Conservation (phyloP, 1,140 invertebrate genomes). For the Lutraria rhynchaena region DNA sequence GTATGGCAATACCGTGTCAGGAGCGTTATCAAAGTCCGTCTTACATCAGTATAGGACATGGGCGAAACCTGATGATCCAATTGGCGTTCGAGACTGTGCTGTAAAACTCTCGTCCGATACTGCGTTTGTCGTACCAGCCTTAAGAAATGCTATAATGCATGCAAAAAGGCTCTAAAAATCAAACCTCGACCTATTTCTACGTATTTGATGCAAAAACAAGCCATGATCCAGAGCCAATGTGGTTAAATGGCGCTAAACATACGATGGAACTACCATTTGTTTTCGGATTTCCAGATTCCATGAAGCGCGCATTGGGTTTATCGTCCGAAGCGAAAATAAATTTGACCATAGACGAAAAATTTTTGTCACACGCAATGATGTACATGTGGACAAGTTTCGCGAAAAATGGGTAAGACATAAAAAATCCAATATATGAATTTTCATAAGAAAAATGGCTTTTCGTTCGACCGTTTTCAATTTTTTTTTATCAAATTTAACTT, state of each 20-base stretch:
- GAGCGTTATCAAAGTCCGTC: not conserved
- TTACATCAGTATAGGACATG: constrained; percentile 23
- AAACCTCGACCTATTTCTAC: constrained; percentile 21
- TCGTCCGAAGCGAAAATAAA: not conserved
- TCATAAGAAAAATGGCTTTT: too few relatives aligned
- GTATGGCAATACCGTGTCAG: not conserved
- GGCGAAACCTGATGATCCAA: constrained; percentile 12
- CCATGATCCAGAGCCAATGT: not conserved
- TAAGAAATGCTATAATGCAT: constrained; percentile 8
- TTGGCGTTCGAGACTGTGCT: not conserved
- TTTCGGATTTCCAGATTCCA: constrained; percentile 28
- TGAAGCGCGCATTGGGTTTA: constrained; percentile 17
- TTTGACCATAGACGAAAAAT: not conserved
- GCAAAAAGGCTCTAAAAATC: not conserved
- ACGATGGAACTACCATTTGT: constrained; percentile 31
- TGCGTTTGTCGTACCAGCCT: constrained; percentile 29
- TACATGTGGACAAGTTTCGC: constrained; percentile 53
- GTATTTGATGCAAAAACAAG: constrained; percentile 4
- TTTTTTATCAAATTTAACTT: too few relatives aligned
- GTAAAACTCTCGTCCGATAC: constrained; percentile 18
- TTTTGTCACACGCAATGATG: constrained; percentile 9
- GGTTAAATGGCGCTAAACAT: constrained; percentile 34
- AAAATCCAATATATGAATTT: too few relatives aligned
- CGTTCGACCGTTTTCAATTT: too few relatives aligned
- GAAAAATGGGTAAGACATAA: constrained; percentile 40